Conservation (phyloP, 1,140 invertebrate species). For the Drosophila erecta region DNA sequence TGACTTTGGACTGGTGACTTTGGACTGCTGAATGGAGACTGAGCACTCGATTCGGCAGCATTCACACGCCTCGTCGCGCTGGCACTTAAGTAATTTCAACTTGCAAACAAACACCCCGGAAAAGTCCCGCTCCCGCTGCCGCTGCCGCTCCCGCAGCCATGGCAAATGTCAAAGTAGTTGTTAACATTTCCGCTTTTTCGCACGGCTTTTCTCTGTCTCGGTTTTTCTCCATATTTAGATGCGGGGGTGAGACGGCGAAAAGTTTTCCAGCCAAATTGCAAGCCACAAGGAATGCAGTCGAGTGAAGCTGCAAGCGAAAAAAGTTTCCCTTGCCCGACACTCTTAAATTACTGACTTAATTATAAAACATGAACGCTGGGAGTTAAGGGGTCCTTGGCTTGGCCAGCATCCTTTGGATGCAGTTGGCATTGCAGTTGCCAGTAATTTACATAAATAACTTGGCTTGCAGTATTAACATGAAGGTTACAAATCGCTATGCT, state of each 20-base stretch:
- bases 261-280: constrained; percentile 70
- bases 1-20: background rate
- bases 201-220: constrained; percentile 37
- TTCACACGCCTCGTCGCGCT: constrained; percentile 66
- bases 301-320: constrained; percentile 61
- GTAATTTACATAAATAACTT: constrained; percentile 81
- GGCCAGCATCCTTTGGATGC: constrained; percentile 13
- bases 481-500: constrained; percentile 69
- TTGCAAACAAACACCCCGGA: constrained; percentile 57
- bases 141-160: constrained; percentile 11
- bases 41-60: constrained; percentile 50
- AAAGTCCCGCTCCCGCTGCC: constrained; percentile 23
- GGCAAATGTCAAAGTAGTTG: constrained; percentile 79
- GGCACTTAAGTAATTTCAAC: constrained; percentile 77
- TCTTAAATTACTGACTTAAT: constrained; percentile 81
- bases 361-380: constrained; percentile 74
- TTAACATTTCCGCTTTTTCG: constrained; percentile 75
- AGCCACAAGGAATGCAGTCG: constrained; percentile 76
- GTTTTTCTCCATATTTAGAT: background rate
- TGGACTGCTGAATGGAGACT: constrained; percentile 1
- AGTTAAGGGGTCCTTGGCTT: constrained; percentile 23
- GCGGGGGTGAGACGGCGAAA: constrained; percentile 28
- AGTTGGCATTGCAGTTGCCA: constrained; percentile 51
- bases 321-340: constrained; percentile 68
- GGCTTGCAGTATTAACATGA: constrained; percentile 65